Percentiles rank a stretch among this genome's conserved stretches.
Evolutionary conservation across 2,797 vertebrate genomes (phyloP).

Genomic region (Micromesistius poutassou): DNA sequence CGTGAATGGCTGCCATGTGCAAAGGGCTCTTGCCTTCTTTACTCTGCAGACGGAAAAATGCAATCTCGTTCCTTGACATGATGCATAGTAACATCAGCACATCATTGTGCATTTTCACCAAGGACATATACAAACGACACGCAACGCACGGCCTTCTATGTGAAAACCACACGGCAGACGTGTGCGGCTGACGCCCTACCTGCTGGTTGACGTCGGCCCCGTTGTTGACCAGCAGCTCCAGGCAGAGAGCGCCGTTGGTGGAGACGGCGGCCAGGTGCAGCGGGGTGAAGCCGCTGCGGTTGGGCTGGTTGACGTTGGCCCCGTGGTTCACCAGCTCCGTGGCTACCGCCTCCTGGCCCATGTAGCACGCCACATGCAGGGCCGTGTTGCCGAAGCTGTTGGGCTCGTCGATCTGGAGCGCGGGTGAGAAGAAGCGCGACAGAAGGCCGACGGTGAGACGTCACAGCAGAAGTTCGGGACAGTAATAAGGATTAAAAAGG

Average conservation of each 20-base stretch:
- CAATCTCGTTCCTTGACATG: neutral
- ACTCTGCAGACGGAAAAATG: conserved; percentile 71
- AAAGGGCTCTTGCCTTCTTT: conserved; percentile 96
- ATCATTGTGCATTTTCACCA: neutral
- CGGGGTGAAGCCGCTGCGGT: conserved; percentile 89
- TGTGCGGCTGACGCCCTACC: conserved; percentile 64
- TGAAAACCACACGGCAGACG: neutral
- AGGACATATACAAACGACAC: conserved; percentile 9
- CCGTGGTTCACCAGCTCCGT: conserved; percentile 92
- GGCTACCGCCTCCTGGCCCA: conserved; percentile 92
- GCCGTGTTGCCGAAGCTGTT: conserved; percentile 94
- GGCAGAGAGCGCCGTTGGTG: conserved; percentile 92
- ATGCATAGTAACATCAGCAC: neutral
- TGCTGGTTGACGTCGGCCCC: conserved; percentile 95
- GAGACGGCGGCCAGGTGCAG: conserved; percentile 95
- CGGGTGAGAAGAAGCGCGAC: neutral
- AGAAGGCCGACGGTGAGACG: neutral
- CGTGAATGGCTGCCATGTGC: conserved; percentile 97
- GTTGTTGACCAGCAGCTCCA: conserved; percentile 96
- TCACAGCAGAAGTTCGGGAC: no score
- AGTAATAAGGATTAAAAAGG: neutral
- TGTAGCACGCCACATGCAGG: conserved; percentile 94
- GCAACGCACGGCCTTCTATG: neutral
- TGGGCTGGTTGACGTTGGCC: conserved; percentile 95
- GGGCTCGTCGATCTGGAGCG: conserved; percentile 86